Conservation (phyloP, 2,113 vertebrate species). For the Oreochromis niloticus region DNA sequence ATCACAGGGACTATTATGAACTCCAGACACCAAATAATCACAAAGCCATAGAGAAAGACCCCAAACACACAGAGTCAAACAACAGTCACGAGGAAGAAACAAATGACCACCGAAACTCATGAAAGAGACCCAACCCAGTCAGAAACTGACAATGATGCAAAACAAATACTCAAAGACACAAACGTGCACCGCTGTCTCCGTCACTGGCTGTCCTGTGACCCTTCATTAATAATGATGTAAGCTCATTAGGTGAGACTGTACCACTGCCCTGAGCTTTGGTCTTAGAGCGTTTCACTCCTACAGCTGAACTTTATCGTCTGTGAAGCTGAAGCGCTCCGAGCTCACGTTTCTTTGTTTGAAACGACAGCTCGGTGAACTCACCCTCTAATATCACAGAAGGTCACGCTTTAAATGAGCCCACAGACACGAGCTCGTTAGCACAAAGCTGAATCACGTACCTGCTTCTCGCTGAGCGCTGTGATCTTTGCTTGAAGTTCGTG, state of each 20-base stretch:
- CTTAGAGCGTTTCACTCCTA: accelerated
- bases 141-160: background rate
- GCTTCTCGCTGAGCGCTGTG: constrained; percentile 97
- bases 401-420: background rate
- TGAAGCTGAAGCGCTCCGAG: accelerated
- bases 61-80: background rate
- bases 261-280: background rate
- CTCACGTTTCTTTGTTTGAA: background rate
- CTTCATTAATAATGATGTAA: background rate
- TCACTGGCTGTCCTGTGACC: background rate
- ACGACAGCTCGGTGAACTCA: background rate
- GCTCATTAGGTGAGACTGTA: background rate
- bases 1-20: background rate
- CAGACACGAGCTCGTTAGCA: background rate
- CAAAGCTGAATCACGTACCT: constrained; percentile 67
- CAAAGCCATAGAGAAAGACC: background rate
- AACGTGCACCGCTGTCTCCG: background rate
- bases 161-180: background rate
- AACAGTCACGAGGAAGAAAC: background rate
- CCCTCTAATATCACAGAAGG: accelerated
- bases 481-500: constrained; percentile 99
- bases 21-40: background rate
- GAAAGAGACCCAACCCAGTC: background rate
- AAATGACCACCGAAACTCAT: accelerated
- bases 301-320: background rate